phyloP scores from a whole-genome alignment of 1,140 invertebrate species.

The Plectrocnemia conspersa region DNA sequence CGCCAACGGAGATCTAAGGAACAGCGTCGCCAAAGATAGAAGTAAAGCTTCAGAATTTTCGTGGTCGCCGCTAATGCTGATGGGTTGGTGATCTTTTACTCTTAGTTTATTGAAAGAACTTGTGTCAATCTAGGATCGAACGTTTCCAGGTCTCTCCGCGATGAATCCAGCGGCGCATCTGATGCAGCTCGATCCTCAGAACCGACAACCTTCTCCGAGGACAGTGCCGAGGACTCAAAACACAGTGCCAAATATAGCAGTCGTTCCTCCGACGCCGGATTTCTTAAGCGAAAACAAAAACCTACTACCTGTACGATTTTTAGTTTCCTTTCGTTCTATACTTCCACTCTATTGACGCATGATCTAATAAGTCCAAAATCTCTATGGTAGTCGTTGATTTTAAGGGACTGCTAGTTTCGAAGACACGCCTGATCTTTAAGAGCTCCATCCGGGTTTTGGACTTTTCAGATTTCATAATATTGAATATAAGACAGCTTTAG shows the following conservation, averaged over 20 bases:
- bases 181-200: constrained; percentile 55
- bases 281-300: constrained; percentile 41
- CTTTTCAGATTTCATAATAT: too few relatives aligned
- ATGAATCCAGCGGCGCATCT: constrained; percentile 59
- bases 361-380: too few relatives aligned
- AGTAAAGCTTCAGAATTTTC: constrained; percentile 45
- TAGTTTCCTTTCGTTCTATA: not conserved
- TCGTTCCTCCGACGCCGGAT: constrained; percentile 71
- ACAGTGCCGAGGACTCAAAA: constrained; percentile 37
- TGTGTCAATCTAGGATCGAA: not conserved
- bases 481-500: too few relatives aligned
- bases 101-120: not conserved
- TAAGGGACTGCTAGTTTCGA: too few relatives aligned
- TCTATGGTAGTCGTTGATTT: too few relatives aligned
- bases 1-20: constrained; percentile 26
- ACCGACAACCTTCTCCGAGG: constrained; percentile 10
- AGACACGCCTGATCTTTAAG: too few relatives aligned
- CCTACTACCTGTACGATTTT: constrained; percentile 18
- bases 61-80: constrained; percentile 58
- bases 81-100: constrained; percentile 43
- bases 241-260: constrained; percentile 63
- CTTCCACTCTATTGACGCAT: not conserved
- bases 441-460: too few relatives aligned
- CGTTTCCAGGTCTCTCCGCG: constrained; percentile 47
- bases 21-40: not conserved